Conservation (phyloP, 2,797 vertebrate genomes). For the Spheniscus humboldti region DNA sequence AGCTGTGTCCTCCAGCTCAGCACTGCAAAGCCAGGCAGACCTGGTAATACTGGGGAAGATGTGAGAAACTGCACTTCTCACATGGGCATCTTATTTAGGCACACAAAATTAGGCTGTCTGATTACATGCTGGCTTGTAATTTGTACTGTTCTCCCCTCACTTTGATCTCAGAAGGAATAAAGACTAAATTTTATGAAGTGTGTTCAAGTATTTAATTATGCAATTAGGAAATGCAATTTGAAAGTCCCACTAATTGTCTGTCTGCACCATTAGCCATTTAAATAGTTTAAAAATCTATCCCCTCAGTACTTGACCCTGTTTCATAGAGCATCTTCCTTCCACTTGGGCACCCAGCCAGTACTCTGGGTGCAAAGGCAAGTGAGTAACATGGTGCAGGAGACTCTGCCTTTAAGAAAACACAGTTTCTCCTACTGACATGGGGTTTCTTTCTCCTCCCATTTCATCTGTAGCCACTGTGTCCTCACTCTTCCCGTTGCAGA, state of each 20-base stretch:
- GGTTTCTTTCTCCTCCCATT: neutral
- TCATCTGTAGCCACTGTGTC: neutral
- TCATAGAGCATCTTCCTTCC: neutral
- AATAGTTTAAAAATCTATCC: neutral
- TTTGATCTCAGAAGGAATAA: slow-evolving; percentile 1
- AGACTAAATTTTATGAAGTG: neutral
- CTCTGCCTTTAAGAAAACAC: neutral
- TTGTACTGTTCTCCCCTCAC: neutral
- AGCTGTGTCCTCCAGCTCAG: neutral
- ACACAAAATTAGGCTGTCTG: neutral
- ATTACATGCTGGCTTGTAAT: neutral
- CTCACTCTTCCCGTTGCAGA: neutral
- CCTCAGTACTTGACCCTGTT: neutral
- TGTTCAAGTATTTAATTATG: neutral
- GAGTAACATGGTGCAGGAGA: neutral
- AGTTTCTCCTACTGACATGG: neutral
- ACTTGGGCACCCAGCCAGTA: neutral
- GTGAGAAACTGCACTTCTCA: neutral
- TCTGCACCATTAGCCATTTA: neutral
- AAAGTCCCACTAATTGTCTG: slow-evolving; percentile 2
- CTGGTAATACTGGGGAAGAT: neutral
- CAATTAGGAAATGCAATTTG: slow-evolving; percentile 1
- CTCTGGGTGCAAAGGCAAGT: neutral
- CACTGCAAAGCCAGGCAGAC: neutral
- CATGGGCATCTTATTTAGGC: neutral